A percentile compares a stretch with the other conserved stretches of the same genome.
phyloP scores from a whole-genome alignment of 2,888 invertebrate genomes.

The Agrotis clavis region DNA sequence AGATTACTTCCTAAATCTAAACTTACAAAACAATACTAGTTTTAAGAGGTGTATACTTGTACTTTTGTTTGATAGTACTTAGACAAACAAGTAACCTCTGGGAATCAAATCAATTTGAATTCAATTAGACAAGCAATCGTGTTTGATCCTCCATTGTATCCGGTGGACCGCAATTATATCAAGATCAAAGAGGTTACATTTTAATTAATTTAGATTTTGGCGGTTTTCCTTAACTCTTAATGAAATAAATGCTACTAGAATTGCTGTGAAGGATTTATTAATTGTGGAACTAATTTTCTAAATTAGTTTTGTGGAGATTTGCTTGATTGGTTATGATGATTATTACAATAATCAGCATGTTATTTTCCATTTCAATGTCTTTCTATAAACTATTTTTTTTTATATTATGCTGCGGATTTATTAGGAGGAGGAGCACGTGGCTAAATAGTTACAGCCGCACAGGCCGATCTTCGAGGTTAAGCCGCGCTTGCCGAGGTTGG shows the following conservation, averaged over 20 bases:
- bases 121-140: conserved; percentile 60
- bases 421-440: no score
- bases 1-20: no score
- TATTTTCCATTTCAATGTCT: background rate
- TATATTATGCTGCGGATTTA: no score
- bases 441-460: no score
- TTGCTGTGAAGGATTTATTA: conserved; percentile 30
- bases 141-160: conserved; percentile 59
- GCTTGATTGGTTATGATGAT: conserved; percentile 8
- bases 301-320: conserved; percentile 5
- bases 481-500: no score
- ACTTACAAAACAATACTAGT: no score
- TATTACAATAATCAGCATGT: conserved; percentile 4
- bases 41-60: background rate
- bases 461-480: no score
- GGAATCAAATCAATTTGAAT: conserved; percentile 61
- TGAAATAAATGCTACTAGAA: conserved; percentile 26
- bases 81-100: conserved; percentile 41
- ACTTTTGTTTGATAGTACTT: conserved; percentile 7
- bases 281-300: conserved; percentile 26
- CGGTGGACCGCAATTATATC: conserved; percentile 62
- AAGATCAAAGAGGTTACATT: conserved; percentile 62
- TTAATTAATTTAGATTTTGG: conserved; percentile 57
- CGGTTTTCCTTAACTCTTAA: conserved; percentile 28
- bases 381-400: background rate